Evolutionary conservation across 2,113 vertebrate species (phyloP), one percentile per base, ranked within the genome.

Genomic region (Notiomystis cincta): DNA sequence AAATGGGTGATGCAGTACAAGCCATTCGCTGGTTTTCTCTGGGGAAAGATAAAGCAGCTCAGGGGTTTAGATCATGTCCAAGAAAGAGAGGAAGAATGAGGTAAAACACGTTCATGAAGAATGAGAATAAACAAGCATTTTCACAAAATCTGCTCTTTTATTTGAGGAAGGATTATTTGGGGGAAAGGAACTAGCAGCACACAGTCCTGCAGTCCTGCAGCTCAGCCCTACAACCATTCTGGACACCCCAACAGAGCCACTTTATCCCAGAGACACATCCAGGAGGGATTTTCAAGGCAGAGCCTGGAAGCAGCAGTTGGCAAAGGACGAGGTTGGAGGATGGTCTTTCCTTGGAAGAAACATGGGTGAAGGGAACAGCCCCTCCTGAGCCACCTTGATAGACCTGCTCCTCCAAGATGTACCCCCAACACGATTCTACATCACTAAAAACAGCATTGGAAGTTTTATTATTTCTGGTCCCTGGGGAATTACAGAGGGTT

Each of bases 241-340:
- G 50, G 50, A 66, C 56, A 47, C 5, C 38, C 44, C 28, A 8
- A 19, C 35, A 1, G 54, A 91, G 58, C 30, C 33, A 18, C 42
- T 48, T 54, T 47, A 27, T 42, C 71, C 58, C 40, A 7, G 40
- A 51, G 35, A 47, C 20, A 14, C 0, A 0, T 10, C 62, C 62
- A 71, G 64, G 73, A 56, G 19, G 28, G 47, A 31, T 48, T 65
- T 44, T 50, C 58, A 51, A 58, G 57, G 65, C 31, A 87, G 23
- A 81, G 37, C 13, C 57, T 67, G 60, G 64, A 60, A 76, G 67
- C 0, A 2, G 58, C 64, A 47, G 30, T 0, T 42, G 18, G 23
- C 23, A 28, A 0, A 8, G 84, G n/a, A 30, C 45, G 18, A 25
- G 47, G 58, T 62, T 50, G 56, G 8, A 82, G 31, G 37, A 35